These are phyloP conservation scores for Macquaria australasica DNA, from an alignment of 2,113 vertebrate species.

Conservation along the genomic window DNA sequence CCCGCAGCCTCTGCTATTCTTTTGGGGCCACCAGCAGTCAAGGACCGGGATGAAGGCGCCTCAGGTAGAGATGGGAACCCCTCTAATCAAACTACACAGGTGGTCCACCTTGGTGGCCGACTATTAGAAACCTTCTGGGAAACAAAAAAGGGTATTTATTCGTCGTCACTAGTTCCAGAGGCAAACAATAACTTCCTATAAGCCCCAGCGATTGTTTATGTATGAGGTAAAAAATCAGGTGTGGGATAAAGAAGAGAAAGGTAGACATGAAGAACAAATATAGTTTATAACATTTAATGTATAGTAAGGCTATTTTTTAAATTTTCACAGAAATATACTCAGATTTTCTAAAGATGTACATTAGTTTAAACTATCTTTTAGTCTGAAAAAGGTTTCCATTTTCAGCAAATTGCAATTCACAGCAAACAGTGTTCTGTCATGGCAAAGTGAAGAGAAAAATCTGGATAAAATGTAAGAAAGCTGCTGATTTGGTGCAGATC, in stretches of 20 bases:
- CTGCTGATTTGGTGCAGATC: constrained; percentile 1
- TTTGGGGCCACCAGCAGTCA: constrained; percentile 77
- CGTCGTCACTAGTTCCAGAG: not conserved
- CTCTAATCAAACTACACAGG: constrained; percentile 79
- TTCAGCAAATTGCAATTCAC: not conserved
- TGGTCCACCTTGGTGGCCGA: constrained; percentile 86
- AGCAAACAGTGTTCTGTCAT: not conserved
- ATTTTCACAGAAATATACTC: too few relatives aligned
- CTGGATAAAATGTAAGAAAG: not conserved
- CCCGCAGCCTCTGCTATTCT: constrained; percentile 68
- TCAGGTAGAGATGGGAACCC: constrained; percentile 73
- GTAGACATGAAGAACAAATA: not conserved
- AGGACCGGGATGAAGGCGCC: constrained; percentile 62
- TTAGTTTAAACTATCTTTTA: not conserved
- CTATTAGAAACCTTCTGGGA: constrained; percentile 42
- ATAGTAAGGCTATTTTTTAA: not conserved
- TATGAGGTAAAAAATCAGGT: not conserved
- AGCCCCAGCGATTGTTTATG: not conserved
- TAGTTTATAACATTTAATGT: not conserved
- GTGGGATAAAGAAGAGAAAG: not conserved
- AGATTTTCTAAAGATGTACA: not conserved
- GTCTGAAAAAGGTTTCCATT: constrained; percentile 2
- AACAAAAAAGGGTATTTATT: constrained; percentile 44
- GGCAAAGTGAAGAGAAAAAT: not conserved
- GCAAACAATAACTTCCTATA: constrained; percentile 37